A percentile compares a stretch with the other conserved stretches of the same genome.
Evolutionary conservation across 2,888 invertebrate species (phyloP).

Genomic region (Aphodius granarius): DNA sequence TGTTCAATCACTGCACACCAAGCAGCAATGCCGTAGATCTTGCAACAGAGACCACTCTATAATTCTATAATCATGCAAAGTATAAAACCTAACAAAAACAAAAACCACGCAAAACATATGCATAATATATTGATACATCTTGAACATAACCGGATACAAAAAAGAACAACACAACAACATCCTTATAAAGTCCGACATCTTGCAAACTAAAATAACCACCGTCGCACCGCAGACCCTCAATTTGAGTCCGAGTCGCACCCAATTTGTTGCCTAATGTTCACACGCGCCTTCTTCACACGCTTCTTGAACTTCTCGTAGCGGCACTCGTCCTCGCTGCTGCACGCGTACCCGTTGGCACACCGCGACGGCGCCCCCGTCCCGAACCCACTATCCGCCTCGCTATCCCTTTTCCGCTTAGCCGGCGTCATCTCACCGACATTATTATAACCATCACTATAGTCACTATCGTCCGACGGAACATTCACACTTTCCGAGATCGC

Average conservation of each 20-base stretch:
- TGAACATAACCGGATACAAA: not conserved
- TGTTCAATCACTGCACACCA: too few species aligned
- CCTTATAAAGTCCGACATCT: not conserved
- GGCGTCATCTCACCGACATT: conserved; percentile 40
- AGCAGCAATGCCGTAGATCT: too few species aligned
- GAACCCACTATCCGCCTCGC: conserved; percentile 48
- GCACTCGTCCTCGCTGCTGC: conserved; percentile 54
- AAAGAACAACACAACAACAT: not conserved
- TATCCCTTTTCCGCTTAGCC: conserved; percentile 43
- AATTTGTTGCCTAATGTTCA: conserved; percentile 66
- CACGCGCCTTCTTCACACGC: conserved; percentile 62
- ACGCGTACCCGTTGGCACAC: conserved; percentile 34
- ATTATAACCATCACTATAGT: conserved; percentile 40
- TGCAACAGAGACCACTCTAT: too few species aligned
- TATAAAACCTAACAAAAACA: not conserved
- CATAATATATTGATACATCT: not conserved
- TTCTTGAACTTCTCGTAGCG: conserved; percentile 60
- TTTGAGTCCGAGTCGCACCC: conserved; percentile 64
- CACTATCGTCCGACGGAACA: conserved; percentile 51
- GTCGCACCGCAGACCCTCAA: conserved; percentile 12
- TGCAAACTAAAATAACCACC: not conserved
- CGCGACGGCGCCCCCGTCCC: conserved; percentile 39
- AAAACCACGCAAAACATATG: not conserved
- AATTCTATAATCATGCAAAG: too few species aligned
- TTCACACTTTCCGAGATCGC: conserved; percentile 21